Evolutionary conservation across 2,888 invertebrate genomes (phyloP).

Genomic region (Sturmia bella): DNA sequence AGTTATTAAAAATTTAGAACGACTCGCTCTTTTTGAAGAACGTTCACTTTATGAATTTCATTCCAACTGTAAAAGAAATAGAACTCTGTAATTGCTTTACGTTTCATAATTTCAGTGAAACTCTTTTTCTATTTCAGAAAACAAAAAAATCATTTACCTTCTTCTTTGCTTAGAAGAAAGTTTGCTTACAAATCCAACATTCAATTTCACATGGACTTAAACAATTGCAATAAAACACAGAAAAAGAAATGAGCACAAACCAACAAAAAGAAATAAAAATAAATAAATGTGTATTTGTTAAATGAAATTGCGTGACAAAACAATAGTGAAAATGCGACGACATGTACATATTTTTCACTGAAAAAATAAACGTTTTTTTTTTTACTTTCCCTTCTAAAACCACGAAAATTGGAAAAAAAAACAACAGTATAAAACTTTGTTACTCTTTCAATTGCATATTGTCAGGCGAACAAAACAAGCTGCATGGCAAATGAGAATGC

Average conservation of each 20-base stretch:
- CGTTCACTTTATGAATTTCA: too few relatives aligned
- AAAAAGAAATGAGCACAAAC: slow-evolving; percentile 31
- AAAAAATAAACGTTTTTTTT: not conserved
- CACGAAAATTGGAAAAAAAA: not conserved
- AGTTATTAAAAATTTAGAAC: too few relatives aligned
- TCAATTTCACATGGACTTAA: not conserved
- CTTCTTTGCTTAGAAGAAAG: not conserved
- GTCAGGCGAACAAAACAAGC: slow-evolving; percentile 53
- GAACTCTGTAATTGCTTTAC: too few relatives aligned
- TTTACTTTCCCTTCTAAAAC: not conserved
- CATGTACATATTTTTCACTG: slow-evolving; percentile 45
- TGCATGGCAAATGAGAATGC: slow-evolving; percentile 21
- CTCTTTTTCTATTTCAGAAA: too few relatives aligned
- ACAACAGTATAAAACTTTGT: slow-evolving; percentile 16
- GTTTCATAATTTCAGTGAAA: too few relatives aligned
- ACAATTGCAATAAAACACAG: not conserved
- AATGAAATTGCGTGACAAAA: slow-evolving; percentile 77
- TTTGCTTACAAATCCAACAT: not conserved
- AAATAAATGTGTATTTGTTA: slow-evolving; percentile 73
- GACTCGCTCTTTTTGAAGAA: too few relatives aligned
- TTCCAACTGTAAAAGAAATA: too few relatives aligned
- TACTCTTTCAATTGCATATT: slow-evolving; percentile 61
- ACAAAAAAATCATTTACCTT: not conserved
- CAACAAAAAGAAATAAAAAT: slow-evolving; percentile 1
- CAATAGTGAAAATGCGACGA: slow-evolving; percentile 71